These are phyloP conservation scores for Lepetodrilus schrolli DNA, from an alignment of 2,888 invertebrate species.

Conservation along the genomic window DNA sequence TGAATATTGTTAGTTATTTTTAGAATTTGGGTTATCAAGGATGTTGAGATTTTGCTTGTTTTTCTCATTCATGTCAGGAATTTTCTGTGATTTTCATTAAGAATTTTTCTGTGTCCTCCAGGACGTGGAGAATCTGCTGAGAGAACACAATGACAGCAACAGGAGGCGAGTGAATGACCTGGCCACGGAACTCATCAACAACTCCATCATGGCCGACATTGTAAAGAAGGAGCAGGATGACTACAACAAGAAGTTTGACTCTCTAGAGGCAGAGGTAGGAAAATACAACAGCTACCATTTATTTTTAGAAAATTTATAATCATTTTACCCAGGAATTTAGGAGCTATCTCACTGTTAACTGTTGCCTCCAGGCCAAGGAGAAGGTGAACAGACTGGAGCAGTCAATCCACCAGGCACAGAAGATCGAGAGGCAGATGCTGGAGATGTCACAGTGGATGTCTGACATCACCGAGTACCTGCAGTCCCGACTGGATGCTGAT, in stretches of 20 bases:
- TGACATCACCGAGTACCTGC: constrained; percentile 66
- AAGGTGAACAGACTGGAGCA: constrained; percentile 81
- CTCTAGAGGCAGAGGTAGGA: constrained; percentile 56
- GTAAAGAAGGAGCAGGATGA: constrained; percentile 63
- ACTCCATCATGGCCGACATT: constrained; percentile 79
- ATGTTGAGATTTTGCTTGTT: too few relatives aligned
- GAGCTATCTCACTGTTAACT: neutral
- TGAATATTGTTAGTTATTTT: too few relatives aligned
- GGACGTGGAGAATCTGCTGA: constrained; percentile 89
- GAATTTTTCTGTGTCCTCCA: too few relatives aligned
- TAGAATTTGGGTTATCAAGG: too few relatives aligned
- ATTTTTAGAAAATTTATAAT: neutral
- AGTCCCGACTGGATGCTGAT: constrained; percentile 84
- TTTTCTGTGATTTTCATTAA: too few relatives aligned
- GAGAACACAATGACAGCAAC: constrained; percentile 84
- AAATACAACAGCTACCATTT: neutral
- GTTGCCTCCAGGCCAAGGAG: constrained; percentile 78
- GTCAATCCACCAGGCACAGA: constrained; percentile 85
- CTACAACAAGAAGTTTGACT: constrained; percentile 52
- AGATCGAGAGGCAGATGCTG: constrained; percentile 84
- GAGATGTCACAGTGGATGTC: constrained; percentile 76
- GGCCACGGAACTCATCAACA: constrained; percentile 83
- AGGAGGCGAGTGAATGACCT: constrained; percentile 85
- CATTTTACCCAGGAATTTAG: neutral
- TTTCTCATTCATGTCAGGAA: too few relatives aligned